A percentile compares a stretch with the other conserved stretches of the same genome.
phyloP scores from a whole-genome alignment of 2,888 invertebrate species.

The Saturnia japonica region DNA sequence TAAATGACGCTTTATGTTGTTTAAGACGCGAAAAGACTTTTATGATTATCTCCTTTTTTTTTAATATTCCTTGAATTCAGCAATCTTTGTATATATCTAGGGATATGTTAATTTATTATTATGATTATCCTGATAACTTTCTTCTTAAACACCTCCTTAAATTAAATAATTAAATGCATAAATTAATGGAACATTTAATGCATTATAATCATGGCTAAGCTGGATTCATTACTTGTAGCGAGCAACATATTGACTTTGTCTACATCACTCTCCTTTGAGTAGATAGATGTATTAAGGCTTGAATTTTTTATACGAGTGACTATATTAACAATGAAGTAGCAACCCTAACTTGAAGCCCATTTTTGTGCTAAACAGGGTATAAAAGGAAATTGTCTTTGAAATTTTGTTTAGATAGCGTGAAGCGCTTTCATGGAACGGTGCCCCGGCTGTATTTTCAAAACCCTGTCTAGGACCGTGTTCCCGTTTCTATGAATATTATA shows the following conservation, averaged over 20 bases:
- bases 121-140: too few species aligned
- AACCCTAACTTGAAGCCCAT: constrained; percentile 20
- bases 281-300: background rate
- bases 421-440: constrained; percentile 18
- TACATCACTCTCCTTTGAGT: background rate
- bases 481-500: constrained; percentile 6
- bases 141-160: too few species aligned
- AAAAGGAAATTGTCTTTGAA: constrained; percentile 31
- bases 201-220: background rate
- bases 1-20: too few species aligned
- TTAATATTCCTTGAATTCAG: too few species aligned
- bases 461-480: background rate
- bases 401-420: constrained; percentile 28
- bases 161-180: too few species aligned
- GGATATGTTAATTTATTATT: too few species aligned
- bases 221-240: background rate
- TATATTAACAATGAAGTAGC: background rate
- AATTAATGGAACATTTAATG: too few species aligned
- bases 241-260: background rate
- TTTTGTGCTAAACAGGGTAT: constrained; percentile 24
- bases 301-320: background rate
- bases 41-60: too few species aligned
- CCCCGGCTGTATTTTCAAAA: constrained; percentile 13
- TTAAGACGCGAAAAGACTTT: too few species aligned
- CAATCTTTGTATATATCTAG: too few species aligned